Base-by-base conservation (phyloP, 2,888 invertebrate species). In the Chironomus tentans region DNA sequence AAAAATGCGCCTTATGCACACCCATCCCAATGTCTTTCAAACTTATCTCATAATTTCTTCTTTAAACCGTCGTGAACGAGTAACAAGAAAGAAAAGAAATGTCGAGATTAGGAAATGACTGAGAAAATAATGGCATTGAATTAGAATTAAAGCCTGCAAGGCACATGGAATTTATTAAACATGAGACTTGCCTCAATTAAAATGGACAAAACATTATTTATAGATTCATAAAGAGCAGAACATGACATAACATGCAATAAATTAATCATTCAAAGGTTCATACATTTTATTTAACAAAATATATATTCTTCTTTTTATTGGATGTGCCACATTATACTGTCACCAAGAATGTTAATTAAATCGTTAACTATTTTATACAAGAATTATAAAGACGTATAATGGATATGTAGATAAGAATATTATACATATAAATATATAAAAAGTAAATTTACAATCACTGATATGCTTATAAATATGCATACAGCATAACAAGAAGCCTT, bases 331-430 rank as follows among this genome's bases (percentile, higher is more conserved):
- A 72, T 65, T 21, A 47, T 46, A 68, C 65, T 74, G 74, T 74
- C 74, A 68, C 68, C 68, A 68, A 74, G 65, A 74, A 74, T 74
- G 65, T 68, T 74, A 74, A 74, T 74, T 74, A 74, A 74, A 68
- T 68, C 68, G 74, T 74, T 74, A 74, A 74, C 46, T 48, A 74
- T 68, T 74, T 74, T 74, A 68, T n/a, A n/a, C 15, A 38, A 6
- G 6, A n/a, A 18, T 68, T 28, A 47, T 18, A 24, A 12, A 74
- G 47, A 38, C 24, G 21, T 13, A 5, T 21, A 71, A 62, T 21
- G 62, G 61, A 71, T 38, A 24, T 13, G 28, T 13, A 24, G n/a
- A 46, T 62, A 38, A 38, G 38, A 38, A 38, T 38, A 38, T 38
- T 28, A 28, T 28, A 28, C 5, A 28, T 28, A 38, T 38, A 28